Conservation (phyloP, 2,888 invertebrate species). For the Hydrotaea diabolus region DNA sequence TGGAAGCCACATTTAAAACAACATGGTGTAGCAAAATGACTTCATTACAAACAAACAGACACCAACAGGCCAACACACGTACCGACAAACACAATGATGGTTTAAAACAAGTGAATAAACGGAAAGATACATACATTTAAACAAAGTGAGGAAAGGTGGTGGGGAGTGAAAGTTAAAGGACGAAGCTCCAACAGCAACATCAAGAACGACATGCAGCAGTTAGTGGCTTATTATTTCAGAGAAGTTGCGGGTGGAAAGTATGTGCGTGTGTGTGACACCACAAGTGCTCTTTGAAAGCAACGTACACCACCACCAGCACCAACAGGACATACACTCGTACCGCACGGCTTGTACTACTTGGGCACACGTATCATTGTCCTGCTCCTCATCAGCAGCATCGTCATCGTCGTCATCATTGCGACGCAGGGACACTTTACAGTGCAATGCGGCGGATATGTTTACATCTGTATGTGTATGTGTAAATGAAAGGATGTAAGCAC, state of each 20-base stretch:
- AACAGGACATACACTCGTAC: slow-evolving; percentile 21
- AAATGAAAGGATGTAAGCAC: slow-evolving; percentile 37
- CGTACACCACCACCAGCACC: too few species aligned
- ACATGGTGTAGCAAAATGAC: slow-evolving; percentile 68
- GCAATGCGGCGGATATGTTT: slow-evolving; percentile 38
- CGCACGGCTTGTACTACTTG: not conserved
- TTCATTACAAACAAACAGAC: slow-evolving; percentile 64
- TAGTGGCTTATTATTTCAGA: slow-evolving; percentile 67
- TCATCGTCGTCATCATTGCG: slow-evolving; percentile 51
- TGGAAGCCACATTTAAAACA: slow-evolving; percentile 64
- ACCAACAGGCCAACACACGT: not conserved
- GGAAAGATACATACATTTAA: slow-evolving; percentile 50
- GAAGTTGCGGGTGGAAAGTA: slow-evolving; percentile 60
- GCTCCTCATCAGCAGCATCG: slow-evolving; percentile 40
- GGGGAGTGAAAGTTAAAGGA: not conserved
- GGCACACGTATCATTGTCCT: not conserved
- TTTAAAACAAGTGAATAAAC: slow-evolving; percentile 65
- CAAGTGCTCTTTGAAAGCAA: slow-evolving; percentile 56
- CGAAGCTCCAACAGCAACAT: slow-evolving; percentile 3
- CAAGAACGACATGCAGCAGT: slow-evolving; percentile 52
- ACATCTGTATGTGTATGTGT: not conserved
- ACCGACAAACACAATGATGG: slow-evolving; percentile 38
- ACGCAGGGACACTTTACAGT: slow-evolving; percentile 54
- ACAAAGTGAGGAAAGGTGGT: not conserved
- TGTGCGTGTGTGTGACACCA: slow-evolving; percentile 49